These are phyloP conservation scores for Lagopus muta DNA, from an alignment of 2,113 vertebrate species.

Conservation along the genomic window DNA sequence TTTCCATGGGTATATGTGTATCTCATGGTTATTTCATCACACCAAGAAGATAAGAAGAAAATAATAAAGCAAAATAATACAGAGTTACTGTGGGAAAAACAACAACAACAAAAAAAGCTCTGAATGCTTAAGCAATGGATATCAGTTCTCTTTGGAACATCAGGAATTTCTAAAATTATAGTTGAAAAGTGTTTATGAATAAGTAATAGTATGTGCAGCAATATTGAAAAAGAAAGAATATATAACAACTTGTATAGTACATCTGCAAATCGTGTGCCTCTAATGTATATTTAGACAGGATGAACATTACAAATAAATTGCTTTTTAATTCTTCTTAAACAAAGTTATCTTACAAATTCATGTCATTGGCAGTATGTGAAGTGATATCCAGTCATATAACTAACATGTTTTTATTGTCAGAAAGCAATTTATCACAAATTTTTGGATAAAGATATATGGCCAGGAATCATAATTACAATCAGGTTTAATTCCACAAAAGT, in stretches of 20 bases:
- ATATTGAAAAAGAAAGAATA: neutral
- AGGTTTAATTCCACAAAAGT: neutral
- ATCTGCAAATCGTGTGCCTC: neutral
- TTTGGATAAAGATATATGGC: neutral
- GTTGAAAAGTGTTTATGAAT: neutral
- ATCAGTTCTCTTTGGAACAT: neutral
- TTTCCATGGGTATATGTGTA: neutral
- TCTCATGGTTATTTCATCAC: neutral
- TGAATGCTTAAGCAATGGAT: neutral
- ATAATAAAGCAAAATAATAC: neutral
- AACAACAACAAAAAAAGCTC: neutral
- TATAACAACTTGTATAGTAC: neutral
- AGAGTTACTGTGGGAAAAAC: neutral
- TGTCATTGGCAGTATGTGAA: neutral
- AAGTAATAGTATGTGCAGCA: neutral
- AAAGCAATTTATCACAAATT: neutral
- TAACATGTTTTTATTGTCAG: neutral
- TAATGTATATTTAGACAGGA: neutral
- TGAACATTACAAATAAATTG: neutral
- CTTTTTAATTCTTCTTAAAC: slow-evolving; percentile 1
- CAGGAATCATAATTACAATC: slow-evolving; percentile 8
- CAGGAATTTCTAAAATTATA: neutral
- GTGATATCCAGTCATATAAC: neutral
- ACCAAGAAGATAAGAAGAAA: neutral
- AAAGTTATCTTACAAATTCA: neutral